phyloP scores from a whole-genome alignment of 2,888 invertebrate species.

The Argyra leucocephala region DNA sequence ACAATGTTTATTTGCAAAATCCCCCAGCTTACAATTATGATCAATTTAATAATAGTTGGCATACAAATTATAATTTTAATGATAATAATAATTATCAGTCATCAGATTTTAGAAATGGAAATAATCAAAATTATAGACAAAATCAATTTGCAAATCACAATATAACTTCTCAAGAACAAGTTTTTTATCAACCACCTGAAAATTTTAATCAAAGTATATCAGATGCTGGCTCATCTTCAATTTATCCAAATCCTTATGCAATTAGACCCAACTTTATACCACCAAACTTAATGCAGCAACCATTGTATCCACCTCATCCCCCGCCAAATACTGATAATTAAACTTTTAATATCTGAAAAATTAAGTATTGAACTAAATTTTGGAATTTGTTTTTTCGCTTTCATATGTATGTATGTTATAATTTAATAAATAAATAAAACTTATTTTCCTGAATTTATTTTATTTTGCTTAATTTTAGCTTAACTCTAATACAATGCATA shows the following conservation, averaged over 20 bases:
- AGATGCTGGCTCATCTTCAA: not conserved
- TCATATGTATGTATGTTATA: too few species aligned
- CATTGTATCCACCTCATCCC: not conserved
- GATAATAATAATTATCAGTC: not conserved
- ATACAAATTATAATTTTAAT: constrained; percentile 4
- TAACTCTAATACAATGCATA: not conserved
- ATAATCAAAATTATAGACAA: not conserved
- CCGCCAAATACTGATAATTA: not conserved
- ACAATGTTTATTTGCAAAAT: not conserved
- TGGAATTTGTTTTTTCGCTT: too few species aligned
- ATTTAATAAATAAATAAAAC: not conserved
- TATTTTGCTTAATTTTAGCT: not conserved
- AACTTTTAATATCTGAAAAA: too few species aligned
- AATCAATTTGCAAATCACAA: too few species aligned
- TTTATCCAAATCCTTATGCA: constrained; percentile 7
- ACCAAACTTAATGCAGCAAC: not conserved
- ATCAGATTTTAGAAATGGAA: not conserved
- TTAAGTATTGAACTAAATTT: too few species aligned
- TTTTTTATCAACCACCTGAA: not conserved
- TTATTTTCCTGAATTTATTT: not conserved
- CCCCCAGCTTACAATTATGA: not conserved
- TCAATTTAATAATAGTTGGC: not conserved
- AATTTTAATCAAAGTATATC: not conserved
- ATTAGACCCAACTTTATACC: not conserved
- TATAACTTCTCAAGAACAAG: not conserved